Evolutionary conservation across 2,797 vertebrate genomes (phyloP).

Genomic region (Liparis tanakae): DNA sequence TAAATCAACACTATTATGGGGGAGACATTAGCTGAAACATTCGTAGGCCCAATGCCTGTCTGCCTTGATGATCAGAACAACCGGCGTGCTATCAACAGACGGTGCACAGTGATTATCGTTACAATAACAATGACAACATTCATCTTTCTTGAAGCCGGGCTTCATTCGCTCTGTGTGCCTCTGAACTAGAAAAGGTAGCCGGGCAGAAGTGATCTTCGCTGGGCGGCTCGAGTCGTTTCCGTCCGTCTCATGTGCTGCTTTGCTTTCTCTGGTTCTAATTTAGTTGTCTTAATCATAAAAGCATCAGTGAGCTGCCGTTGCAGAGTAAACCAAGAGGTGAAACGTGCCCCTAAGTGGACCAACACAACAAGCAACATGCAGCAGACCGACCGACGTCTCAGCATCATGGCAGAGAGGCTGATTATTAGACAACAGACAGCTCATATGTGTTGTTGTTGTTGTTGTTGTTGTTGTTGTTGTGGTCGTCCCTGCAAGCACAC

Average conservation of each 20-base stretch:
- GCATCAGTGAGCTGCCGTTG: constrained; percentile 68
- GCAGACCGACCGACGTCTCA: constrained; percentile 57
- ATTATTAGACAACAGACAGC: constrained; percentile 67
- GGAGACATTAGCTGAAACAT: constrained; percentile 59
- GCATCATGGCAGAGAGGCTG: constrained; percentile 66
- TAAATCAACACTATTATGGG: constrained; percentile 64
- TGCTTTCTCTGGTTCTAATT: constrained; percentile 76
- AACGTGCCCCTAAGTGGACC: constrained; percentile 73
- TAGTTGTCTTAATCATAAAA: constrained; percentile 79
- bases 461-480: constrained; percentile 41
- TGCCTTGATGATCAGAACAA: constrained; percentile 53
- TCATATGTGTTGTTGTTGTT: constrained; percentile 43
- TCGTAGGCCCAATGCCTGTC: constrained; percentile 36
- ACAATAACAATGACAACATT: constrained; percentile 68
- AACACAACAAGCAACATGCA: constrained; percentile 63
- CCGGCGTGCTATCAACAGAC: constrained; percentile 40
- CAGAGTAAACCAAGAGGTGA: constrained; percentile 73
- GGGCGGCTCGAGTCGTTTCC: constrained; percentile 27
- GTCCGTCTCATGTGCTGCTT: constrained; percentile 30
- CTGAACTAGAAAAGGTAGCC: constrained; percentile 44
- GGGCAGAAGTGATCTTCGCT: constrained; percentile 46
- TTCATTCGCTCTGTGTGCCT: constrained; percentile 48
- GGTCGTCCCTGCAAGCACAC: constrained; percentile 39
- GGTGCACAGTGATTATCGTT: constrained; percentile 49
- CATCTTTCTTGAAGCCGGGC: constrained; percentile 57